Conservation (phyloP, 2,888 invertebrate species). For the Limnephilus rhombicus region DNA sequence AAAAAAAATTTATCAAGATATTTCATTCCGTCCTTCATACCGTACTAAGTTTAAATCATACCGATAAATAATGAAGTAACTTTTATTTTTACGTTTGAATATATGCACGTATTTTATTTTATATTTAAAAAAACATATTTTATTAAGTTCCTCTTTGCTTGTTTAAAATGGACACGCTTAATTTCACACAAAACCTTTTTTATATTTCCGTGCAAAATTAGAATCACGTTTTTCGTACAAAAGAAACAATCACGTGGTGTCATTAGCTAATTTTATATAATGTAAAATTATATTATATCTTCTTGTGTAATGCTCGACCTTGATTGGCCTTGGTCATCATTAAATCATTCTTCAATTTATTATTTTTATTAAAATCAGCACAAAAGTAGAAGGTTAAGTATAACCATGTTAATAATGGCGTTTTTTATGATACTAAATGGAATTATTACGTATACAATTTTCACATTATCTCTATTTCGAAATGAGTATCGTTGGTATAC, state of each 20-base stretch:
- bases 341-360: constrained; percentile 9
- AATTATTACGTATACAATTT: not conserved
- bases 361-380: constrained; percentile 2
- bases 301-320: constrained; percentile 2
- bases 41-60: too few species aligned
- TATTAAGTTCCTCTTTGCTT: not conserved
- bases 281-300: not conserved
- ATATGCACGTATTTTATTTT: not conserved
- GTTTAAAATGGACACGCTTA: constrained; percentile 9
- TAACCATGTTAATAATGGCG: not conserved
- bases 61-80: too few species aligned
- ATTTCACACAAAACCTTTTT: constrained; percentile 5
- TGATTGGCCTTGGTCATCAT: constrained; percentile 31
- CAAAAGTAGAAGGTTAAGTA: not conserved
- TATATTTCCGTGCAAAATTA: not conserved
- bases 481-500: not conserved
- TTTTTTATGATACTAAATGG: not conserved
- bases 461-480: not conserved
- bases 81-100: not conserved
- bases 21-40: too few species aligned
- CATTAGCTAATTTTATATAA: not conserved
- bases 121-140: not conserved
- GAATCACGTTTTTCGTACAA: constrained; percentile 15
- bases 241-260: constrained; percentile 2
- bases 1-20: too few species aligned